Conservation (phyloP, 1,140 invertebrate species). For the Teleogryllus occipitalis region DNA sequence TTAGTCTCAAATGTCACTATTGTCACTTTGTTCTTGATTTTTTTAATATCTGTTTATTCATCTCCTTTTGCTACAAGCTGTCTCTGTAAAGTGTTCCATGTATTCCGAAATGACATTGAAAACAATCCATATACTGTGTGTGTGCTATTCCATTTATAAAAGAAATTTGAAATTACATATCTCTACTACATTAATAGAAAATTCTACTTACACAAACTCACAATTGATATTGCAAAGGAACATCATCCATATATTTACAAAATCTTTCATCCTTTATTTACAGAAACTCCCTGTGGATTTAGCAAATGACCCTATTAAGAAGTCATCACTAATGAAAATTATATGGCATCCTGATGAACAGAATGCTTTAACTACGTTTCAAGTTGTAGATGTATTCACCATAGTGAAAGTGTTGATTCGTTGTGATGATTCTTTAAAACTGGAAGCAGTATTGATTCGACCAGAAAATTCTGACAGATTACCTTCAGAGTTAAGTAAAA, state of each 20-base stretch:
- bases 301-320: neutral
- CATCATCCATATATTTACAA: neutral
- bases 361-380: neutral
- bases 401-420: slow-evolving; percentile 13
- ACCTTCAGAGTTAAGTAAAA: neutral
- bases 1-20: no score
- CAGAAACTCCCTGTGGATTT: neutral
- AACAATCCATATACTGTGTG: no score
- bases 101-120: no score
- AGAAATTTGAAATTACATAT: neutral
- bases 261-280: neutral
- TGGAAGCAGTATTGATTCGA: slow-evolving; percentile 15
- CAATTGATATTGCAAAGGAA: no score
- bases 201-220: neutral
- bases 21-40: no score
- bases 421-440: neutral
- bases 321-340: neutral
- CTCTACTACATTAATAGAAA: neutral
- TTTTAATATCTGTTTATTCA: no score
- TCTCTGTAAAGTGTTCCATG: no score
- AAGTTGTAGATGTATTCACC: slow-evolving; percentile 21
- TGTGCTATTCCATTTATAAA: neutral
- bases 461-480: neutral
- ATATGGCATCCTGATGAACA: neutral
- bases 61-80: no score